A percentile compares a stretch with the other conserved stretches of the same genome.
Evolutionary conservation across 2,113 vertebrate genomes (phyloP).

Genomic region (Cygnus buccinator): DNA sequence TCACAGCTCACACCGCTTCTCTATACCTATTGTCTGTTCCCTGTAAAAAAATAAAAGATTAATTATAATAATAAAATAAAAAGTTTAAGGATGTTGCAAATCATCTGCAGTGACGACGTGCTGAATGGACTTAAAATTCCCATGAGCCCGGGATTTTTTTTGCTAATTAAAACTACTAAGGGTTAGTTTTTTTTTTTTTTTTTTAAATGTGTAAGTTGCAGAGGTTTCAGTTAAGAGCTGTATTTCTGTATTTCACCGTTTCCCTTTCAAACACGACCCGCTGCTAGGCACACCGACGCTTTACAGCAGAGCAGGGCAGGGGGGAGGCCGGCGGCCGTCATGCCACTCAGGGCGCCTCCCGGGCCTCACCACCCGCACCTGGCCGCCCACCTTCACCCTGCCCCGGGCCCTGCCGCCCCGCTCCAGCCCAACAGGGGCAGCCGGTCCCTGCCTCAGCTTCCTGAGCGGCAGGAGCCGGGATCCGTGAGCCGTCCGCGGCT

Average conservation of each 20-base stretch:
- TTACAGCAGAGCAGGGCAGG: too few relatives aligned
- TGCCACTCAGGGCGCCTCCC: not conserved
- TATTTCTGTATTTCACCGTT: not conserved
- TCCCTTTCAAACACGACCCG: fast-evolving
- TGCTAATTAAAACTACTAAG: not conserved
- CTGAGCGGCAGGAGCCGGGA: fast-evolving
- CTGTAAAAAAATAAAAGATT: not conserved
- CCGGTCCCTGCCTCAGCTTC: fast-evolving
- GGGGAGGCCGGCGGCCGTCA: fast-evolving
- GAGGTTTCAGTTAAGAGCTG: not conserved
- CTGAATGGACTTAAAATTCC: not conserved
- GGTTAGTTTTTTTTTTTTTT: not conserved
- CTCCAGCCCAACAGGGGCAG: not conserved
- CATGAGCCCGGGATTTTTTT: not conserved
- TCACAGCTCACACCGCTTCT: not conserved
- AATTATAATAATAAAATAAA: too few relatives aligned
- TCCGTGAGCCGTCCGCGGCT: too few relatives aligned
- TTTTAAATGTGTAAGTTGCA: not conserved
- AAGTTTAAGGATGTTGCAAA: fast-evolving
- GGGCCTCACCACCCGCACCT: not conserved
- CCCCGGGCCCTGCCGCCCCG: not conserved
- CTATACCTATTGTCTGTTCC: too few relatives aligned
- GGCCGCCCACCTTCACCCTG: not conserved
- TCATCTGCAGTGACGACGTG: not conserved
- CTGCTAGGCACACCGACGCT: fast-evolving